These are phyloP conservation scores for Galerucella calmariensis DNA, from an alignment of 2,888 invertebrate species.

Conservation along the genomic window DNA sequence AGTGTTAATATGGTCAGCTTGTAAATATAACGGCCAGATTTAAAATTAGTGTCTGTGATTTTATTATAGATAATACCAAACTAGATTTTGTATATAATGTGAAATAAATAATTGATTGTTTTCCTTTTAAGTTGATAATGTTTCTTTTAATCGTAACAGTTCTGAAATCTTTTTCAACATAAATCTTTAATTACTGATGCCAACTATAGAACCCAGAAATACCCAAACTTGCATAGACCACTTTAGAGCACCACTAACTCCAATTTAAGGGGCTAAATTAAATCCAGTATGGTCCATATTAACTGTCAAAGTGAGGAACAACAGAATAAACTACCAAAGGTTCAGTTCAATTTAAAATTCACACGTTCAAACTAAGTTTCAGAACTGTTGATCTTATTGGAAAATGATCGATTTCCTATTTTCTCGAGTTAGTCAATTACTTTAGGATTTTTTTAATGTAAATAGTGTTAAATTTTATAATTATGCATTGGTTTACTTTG, in stretches of 20 bases:
- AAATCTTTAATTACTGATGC: too few relatives aligned
- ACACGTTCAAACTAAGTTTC: neutral
- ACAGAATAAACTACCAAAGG: too few relatives aligned
- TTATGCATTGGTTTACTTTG: conserved; percentile 58
- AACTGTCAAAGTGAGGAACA: too few relatives aligned
- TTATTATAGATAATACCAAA: conserved; percentile 60
- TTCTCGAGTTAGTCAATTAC: conserved; percentile 58
- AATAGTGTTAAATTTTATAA: conserved; percentile 63
- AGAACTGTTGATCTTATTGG: neutral
- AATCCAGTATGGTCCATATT: too few relatives aligned
- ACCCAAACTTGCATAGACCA: too few relatives aligned
- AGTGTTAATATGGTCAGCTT: conserved; percentile 39
- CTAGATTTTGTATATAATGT: conserved; percentile 56
- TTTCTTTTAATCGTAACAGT: neutral
- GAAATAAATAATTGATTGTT: conserved; percentile 17
- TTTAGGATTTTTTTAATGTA: conserved; percentile 59
- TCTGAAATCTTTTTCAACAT: too few relatives aligned
- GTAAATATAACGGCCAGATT: conserved; percentile 60
- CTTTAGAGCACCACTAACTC: too few relatives aligned
- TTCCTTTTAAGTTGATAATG: neutral
- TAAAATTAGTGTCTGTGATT: conserved; percentile 65
- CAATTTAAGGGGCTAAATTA: too few relatives aligned
- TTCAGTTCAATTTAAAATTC: too few relatives aligned
- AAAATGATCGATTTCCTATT: conserved; percentile 52
- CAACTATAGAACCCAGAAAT: too few relatives aligned